Conservation (phyloP, 2,888 invertebrate species). For the Chromoteleia sp. region DNA sequence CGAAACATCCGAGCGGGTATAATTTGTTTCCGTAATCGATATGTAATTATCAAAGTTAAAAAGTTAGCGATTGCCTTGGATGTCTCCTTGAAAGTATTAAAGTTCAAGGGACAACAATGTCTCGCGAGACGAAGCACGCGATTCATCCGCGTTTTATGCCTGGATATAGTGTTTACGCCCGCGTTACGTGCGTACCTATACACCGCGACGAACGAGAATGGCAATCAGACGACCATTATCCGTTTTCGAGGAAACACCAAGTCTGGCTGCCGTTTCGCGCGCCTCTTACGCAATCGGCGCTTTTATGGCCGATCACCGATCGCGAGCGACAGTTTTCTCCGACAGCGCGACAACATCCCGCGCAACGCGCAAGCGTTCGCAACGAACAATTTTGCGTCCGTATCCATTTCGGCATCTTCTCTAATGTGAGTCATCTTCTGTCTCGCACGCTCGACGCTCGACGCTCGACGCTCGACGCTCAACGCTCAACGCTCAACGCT, state of each 20-base stretch:
- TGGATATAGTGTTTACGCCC: slow-evolving; percentile 58
- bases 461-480: too few relatives aligned
- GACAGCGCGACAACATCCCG: too few relatives aligned
- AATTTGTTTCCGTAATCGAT: slow-evolving; percentile 48
- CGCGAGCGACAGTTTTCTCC: slow-evolving; percentile 74
- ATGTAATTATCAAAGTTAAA: slow-evolving; percentile 53
- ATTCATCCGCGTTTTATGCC: slow-evolving; percentile 61
- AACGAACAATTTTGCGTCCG: slow-evolving; percentile 71
- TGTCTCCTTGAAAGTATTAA: slow-evolving; percentile 64
- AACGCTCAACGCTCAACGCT: too few relatives aligned
- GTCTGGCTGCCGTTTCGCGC: slow-evolving; percentile 48
- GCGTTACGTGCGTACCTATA: slow-evolving; percentile 59
- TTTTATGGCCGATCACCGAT: slow-evolving; percentile 73
- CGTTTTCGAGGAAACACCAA: slow-evolving; percentile 71
- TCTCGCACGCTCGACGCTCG: too few relatives aligned
- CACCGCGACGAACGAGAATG: slow-evolving; percentile 58
- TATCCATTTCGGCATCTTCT: too few relatives aligned
- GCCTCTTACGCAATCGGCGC: slow-evolving; percentile 69
- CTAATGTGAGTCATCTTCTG: too few relatives aligned
- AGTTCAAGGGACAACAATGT: slow-evolving; percentile 69
- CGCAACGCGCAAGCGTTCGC: too few relatives aligned
- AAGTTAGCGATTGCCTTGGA: slow-evolving; percentile 63
- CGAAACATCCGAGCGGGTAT: slow-evolving; percentile 18
- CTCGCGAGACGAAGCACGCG: slow-evolving; percentile 65
- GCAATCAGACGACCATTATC: slow-evolving; percentile 74